phyloP scores from a whole-genome alignment of 2,888 invertebrate species.

The Steinernema scapterisci region DNA sequence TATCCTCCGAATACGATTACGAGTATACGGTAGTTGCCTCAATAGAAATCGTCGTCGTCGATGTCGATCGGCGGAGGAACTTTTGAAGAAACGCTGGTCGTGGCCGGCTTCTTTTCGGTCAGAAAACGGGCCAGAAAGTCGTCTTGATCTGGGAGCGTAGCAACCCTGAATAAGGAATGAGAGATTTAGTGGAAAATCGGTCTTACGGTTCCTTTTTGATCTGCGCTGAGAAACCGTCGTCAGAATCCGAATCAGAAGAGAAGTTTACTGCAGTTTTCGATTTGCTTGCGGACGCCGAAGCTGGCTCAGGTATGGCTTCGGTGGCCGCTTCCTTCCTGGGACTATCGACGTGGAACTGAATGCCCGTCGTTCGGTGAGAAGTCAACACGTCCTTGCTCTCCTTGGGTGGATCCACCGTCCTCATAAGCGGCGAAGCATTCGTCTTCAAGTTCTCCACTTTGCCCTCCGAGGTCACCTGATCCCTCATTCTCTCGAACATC shows the following conservation, averaged over 20 bases:
- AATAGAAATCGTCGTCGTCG: constrained; percentile 26
- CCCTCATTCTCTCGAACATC: constrained; percentile 20
- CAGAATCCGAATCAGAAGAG: constrained; percentile 7
- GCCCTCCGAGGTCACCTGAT: not conserved
- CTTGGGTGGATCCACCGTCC: no score
- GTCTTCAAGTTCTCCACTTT: not conserved
- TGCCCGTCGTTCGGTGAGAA: not conserved
- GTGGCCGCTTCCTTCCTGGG: not conserved
- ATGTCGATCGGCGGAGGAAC: constrained; percentile 3
- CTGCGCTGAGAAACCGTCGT: not conserved
- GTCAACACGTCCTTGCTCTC: no score
- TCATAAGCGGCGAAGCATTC: no score
- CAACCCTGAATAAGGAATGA: not conserved
- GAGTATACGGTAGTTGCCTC: constrained; percentile 25
- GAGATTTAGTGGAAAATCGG: not conserved
- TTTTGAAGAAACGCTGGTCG: not conserved
- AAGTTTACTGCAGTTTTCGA: not conserved
- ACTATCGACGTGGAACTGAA: not conserved
- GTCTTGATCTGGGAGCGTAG: not conserved
- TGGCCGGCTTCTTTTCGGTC: not conserved
- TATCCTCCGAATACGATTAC: not conserved
- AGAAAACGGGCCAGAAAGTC: constrained; percentile 25
- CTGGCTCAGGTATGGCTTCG: not conserved
- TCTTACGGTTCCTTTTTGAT: not conserved
- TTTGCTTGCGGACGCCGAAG: not conserved